A percentile compares a stretch with the other conserved stretches of the same genome.
phyloP scores from a whole-genome alignment of 2,113 vertebrate species.

The Entelurus aequoreus region DNA sequence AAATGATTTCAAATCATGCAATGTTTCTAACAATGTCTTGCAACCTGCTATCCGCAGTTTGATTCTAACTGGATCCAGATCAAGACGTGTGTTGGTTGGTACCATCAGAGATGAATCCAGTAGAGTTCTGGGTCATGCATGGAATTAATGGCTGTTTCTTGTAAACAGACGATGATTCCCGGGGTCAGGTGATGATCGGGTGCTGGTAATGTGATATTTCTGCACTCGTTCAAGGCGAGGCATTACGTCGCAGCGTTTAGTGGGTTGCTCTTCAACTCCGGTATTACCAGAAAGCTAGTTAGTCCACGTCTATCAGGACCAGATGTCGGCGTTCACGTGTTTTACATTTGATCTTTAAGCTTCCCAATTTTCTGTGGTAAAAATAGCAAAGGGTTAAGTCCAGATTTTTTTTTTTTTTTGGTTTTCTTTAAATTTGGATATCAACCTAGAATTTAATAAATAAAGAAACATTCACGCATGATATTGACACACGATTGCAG shows the following conservation, averaged over 20 bases:
- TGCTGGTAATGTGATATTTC: neutral
- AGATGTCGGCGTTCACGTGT: slow-evolving; percentile 47
- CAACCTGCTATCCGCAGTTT: too few relatives aligned
- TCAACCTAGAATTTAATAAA: too few relatives aligned
- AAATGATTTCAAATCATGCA: too few relatives aligned
- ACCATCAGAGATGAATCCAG: neutral
- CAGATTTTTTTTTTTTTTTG: slow-evolving; percentile 10
- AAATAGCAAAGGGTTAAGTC: slow-evolving; percentile 23
- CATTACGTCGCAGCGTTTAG: slow-evolving; percentile 46
- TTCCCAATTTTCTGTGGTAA: slow-evolving; percentile 25
- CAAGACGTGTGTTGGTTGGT: neutral
- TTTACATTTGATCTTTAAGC: slow-evolving; percentile 33
- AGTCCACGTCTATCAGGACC: slow-evolving; percentile 62
- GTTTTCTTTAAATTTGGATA: too few relatives aligned
- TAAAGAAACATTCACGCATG: too few relatives aligned
- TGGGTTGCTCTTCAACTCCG: slow-evolving; percentile 53
- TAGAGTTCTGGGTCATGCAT: slow-evolving; percentile 3
- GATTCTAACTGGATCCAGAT: too few relatives aligned
- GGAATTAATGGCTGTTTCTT: slow-evolving; percentile 25
- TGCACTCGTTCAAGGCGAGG: slow-evolving; percentile 54
- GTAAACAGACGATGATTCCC: slow-evolving; percentile 25
- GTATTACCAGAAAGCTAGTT: slow-evolving; percentile 61
- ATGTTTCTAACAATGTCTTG: too few relatives aligned
- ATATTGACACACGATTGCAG: too few relatives aligned
- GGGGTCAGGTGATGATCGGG: slow-evolving; percentile 18